Evolutionary conservation across 1,140 invertebrate genomes (phyloP), one percentile per base, ranked within the genome.

Genomic region (Bombus consobrinus): DNA sequence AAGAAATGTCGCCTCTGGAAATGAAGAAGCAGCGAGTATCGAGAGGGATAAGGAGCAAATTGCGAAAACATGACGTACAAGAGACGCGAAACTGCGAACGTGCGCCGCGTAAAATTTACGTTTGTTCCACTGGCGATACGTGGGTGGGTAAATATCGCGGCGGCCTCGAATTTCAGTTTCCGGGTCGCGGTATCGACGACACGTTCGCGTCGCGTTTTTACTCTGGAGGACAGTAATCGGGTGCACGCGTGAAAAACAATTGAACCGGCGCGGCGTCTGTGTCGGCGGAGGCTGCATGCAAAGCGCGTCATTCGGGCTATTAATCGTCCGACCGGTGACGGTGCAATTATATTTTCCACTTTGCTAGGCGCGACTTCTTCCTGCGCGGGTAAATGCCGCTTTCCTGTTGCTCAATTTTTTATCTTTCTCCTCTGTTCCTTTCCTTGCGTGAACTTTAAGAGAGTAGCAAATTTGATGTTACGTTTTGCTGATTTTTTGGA

Each of bases 241-340:
- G 25, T 43, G n/a, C 77, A 34, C 77, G 62, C 12, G 25, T 22
- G 39, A 79, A 79, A 79, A 79, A 68, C 77, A 79, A 79, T 79
- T 68, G 74, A 18, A 76, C 34, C 25, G 15, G 74, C 53, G n/a
- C 47, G 15, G 53, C 34, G n/a, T 76, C 53, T 39, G n/a, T 37
- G 34, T 59, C 34, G 37, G 37, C 53, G 37, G 34, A 18, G 25
- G 53, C 25, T 59, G n/a, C 25, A 59, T 53, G 69, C 37, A n/a
- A 74, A 47, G n/a, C 41, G 39, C 18, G 39, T 41, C 72, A 74
- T 74, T 74, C 43, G 39, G 43, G n/a, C 37, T 37, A 76, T 76
- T 76, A 76, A 76, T 76, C 74, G 74, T 59, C 25, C n/a, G n/a
- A n/a, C 25, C 34, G 13, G 32, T 34, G 34, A 12, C 25, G 74